Evolutionary conservation across 2,888 invertebrate genomes (phyloP).

Genomic region (Trisateles emortualis): DNA sequence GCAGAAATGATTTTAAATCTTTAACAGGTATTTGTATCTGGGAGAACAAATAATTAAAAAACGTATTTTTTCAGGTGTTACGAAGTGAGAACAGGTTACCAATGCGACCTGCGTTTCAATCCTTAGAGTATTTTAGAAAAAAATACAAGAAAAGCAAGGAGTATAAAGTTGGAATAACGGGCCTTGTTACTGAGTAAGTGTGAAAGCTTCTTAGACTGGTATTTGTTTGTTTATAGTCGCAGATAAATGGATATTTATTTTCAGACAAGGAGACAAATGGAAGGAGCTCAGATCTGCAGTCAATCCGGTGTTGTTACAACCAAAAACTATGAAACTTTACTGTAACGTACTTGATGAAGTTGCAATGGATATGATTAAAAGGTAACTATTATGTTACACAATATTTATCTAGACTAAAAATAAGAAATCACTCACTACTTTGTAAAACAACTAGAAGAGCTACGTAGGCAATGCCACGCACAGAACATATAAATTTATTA

Average conservation of each 20-base stretch:
- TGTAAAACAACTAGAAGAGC: no score
- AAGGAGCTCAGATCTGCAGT: conserved; percentile 91
- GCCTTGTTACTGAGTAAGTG: conserved; percentile 38
- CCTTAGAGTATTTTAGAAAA: conserved; percentile 63
- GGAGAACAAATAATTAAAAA: no score
- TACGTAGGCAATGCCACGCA: no score
- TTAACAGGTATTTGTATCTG: no score
- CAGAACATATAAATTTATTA: no score
- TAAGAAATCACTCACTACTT: no score
- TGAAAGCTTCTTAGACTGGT: background rate
- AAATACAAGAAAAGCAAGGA: conserved; percentile 41
- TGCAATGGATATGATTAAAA: conserved; percentile 88
- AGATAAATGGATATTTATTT: conserved; percentile 13
- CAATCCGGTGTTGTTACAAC: conserved; percentile 92
- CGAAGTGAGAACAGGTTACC: conserved; percentile 67
- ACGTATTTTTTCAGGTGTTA: conserved; percentile 63
- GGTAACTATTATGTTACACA: conserved; percentile 66
- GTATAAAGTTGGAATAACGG: conserved; percentile 13
- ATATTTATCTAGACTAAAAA: no score
- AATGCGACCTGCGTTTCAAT: conserved; percentile 60
- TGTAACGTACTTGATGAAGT: conserved; percentile 88
- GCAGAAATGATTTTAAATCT: no score
- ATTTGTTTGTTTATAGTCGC: no score
- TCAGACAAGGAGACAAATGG: conserved; percentile 93
- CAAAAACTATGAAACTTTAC: conserved; percentile 90